Percentiles rank a stretch among this genome's conserved stretches.
phyloP scores from a whole-genome alignment of 2,888 invertebrate species.

The Stenolophus ochropezus region DNA sequence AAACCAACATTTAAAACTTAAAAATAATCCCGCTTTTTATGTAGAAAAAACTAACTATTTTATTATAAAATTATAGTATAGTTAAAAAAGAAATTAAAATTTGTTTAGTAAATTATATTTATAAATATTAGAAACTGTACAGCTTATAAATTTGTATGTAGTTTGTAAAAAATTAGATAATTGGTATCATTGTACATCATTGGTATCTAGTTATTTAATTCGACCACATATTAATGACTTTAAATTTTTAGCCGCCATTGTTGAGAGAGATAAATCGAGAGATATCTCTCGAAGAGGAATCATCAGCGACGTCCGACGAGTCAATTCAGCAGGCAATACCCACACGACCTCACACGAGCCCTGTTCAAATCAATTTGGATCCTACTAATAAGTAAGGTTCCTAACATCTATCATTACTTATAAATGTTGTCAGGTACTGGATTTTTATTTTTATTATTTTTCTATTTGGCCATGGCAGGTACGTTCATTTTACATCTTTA shows the following conservation, averaged over 20 bases:
- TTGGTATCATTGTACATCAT: no score
- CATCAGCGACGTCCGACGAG: conserved; percentile 27
- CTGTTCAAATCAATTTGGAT: conserved; percentile 25
- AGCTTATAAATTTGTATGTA: conserved; percentile 21
- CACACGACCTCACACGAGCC: conserved; percentile 18
- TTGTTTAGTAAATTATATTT: background rate
- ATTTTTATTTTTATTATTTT: conserved; percentile 26
- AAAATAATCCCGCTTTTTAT: background rate
- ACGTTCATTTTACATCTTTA: no score
- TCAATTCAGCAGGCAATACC: conserved; percentile 13
- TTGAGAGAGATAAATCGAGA: conserved; percentile 37
- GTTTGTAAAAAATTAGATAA: background rate
- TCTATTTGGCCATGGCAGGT: background rate
- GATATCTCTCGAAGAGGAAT: conserved; percentile 45
- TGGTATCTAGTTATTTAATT: background rate
- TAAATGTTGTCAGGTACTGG: conserved; percentile 42
- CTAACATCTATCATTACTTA: conserved; percentile 17
- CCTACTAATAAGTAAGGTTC: conserved; percentile 47
- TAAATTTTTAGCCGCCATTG: conserved; percentile 35
- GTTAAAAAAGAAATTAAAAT: conserved; percentile 2
- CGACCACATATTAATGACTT: background rate
- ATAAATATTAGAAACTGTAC: conserved; percentile 22
- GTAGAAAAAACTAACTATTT: conserved; percentile 3
- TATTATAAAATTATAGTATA: conserved; percentile 8
- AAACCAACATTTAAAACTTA: conserved; percentile 14